Base-by-base conservation (phyloP, 2,797 vertebrate genomes). In the Triplophysa yarkandensis region DNA sequence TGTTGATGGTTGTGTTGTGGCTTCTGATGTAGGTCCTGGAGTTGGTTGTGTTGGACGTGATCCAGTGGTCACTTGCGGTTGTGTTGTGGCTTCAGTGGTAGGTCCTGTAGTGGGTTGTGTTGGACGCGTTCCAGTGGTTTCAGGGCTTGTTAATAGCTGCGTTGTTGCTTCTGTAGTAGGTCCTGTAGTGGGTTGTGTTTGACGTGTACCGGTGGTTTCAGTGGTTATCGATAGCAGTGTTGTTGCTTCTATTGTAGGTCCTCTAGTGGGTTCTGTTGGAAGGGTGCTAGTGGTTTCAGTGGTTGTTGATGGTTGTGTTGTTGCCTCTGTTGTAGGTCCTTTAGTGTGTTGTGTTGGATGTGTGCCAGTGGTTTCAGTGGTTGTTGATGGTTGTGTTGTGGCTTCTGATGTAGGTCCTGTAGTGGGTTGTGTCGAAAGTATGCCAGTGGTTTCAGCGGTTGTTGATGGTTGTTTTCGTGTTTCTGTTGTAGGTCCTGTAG, bases 331-430 rank as follows among this genome's bases (percentile, higher is more conserved):
- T 48, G 27, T 2, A 14, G 30, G n/a, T 32, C 3, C 3, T 41
- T 3, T 41, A 41, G 36, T 41, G 13, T 17, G 6, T 46, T n/a
- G 7, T 19, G 44, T 46, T 46, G n/a, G n/a, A n/a, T n/a, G n/a
- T n/a, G 44, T n/a, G 7, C 17, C 48, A 21, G 43, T 17, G 11
- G 30, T 28, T 36, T 14, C 43, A 43, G 6, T 14, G 7, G 44
- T 34, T 16, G 63, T 39, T 8, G 60, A 17, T 21, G 67, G 25
- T 25, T 55, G 67, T 66, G 25, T 23, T 60, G 43, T 21, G 21
- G 6, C 19, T 21, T 23, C 19, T 23, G 46, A 46, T 16, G 54
- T 17, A 27, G 65, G 27, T 63, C 8, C 14, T 52, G 68, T 41
- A 39, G 54, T 13, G 13, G 61, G 43, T 14, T n/a, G 3, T 50